Evolutionary conservation across 2,888 invertebrate species (phyloP).

Genomic region (Unio pictorum): DNA sequence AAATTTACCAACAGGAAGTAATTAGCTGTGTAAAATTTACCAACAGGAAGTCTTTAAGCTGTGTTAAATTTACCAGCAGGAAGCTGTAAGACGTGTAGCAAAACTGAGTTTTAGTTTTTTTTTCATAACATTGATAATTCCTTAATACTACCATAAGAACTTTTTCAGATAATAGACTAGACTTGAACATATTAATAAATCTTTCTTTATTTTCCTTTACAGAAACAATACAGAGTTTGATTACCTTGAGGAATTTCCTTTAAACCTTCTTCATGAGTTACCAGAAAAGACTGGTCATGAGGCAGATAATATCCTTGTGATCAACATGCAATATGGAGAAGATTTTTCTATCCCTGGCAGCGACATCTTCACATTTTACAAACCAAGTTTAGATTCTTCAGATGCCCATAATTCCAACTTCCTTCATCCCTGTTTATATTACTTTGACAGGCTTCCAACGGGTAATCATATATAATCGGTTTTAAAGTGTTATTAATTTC

Average conservation of each 20-base stretch:
- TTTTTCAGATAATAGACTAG: too few species aligned
- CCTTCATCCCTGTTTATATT: constrained; percentile 73
- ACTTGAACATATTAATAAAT: too few species aligned
- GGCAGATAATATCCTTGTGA: constrained; percentile 59
- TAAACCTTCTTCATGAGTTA: constrained; percentile 67
- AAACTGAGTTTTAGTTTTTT: too few species aligned
- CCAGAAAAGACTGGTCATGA: constrained; percentile 62
- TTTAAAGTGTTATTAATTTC: too few species aligned
- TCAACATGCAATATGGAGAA: constrained; percentile 71
- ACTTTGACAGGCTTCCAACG: constrained; percentile 69
- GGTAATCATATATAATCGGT: constrained; percentile 48
- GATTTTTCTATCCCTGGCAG: constrained; percentile 71
- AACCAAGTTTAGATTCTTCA: constrained; percentile 70
- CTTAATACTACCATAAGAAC: too few species aligned
- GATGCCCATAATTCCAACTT: constrained; percentile 73
- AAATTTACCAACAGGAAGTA: too few species aligned
- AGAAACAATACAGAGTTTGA: constrained; percentile 29
- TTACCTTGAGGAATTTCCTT: constrained; percentile 71
- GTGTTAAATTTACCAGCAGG: too few species aligned
- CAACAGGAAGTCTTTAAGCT: too few species aligned
- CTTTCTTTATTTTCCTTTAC: too few species aligned
- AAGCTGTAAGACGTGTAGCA: too few species aligned
- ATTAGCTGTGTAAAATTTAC: too few species aligned
- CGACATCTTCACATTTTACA: constrained; percentile 70
- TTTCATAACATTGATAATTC: too few species aligned